Percentiles rank a stretch among this genome's conserved stretches.
phyloP scores from a whole-genome alignment of 2,113 vertebrate genomes.

The Calonectris borealis region DNA sequence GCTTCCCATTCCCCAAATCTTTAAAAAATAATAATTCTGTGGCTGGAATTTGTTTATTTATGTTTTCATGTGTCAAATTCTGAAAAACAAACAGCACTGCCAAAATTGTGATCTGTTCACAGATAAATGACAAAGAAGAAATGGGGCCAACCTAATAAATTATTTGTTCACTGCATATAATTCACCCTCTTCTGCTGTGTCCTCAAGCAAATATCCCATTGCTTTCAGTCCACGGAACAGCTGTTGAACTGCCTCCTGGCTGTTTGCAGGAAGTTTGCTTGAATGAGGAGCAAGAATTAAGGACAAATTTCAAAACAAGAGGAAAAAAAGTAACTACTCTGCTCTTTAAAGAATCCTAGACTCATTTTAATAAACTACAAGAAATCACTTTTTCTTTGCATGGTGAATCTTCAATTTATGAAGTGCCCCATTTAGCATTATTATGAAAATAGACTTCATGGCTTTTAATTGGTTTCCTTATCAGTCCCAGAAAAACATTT shows the following conservation, averaged over 20 bases:
- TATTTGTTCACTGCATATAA: constrained; percentile 48
- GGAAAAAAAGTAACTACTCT: neutral
- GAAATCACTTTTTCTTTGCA: constrained; percentile 59
- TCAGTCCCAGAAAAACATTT: constrained; percentile 59
- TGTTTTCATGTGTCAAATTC: neutral
- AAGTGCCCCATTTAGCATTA: constrained; percentile 61
- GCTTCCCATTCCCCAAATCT: neutral
- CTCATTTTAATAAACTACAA: constrained; percentile 50
- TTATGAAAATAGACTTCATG: constrained; percentile 68
- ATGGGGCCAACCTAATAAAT: constrained; percentile 57
- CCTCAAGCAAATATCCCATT: constrained; percentile 30
- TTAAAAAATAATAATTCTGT: neutral
- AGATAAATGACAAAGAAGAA: constrained; percentile 51
- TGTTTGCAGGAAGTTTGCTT: constrained; percentile 38
- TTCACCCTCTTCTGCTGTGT: constrained; percentile 2
- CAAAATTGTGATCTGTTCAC: neutral
- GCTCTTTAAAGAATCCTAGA: constrained; percentile 44
- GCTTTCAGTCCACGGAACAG: constrained; percentile 3
- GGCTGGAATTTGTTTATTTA: constrained; percentile 2
- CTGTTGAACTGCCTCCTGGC: constrained; percentile 23
- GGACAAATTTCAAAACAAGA: constrained; percentile 7
- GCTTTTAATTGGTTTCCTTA: constrained; percentile 74
- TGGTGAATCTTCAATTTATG: constrained; percentile 66
- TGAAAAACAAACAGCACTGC: constrained; percentile 21
- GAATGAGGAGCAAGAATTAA: constrained; percentile 1